These are phyloP conservation scores for Andrena flavipes DNA, from an alignment of 2,888 invertebrate species.

Conservation along the genomic window DNA sequence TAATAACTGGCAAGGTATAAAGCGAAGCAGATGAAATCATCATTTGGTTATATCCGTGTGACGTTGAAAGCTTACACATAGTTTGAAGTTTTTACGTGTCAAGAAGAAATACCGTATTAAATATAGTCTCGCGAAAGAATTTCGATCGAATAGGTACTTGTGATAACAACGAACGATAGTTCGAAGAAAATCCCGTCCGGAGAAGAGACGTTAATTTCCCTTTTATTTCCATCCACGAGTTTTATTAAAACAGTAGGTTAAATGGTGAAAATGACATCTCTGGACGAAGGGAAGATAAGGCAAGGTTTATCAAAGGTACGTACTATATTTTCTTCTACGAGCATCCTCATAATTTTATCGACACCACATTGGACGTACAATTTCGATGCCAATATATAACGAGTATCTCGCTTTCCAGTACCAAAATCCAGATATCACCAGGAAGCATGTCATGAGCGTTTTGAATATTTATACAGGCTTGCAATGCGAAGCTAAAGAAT, in stretches of 20 bases:
- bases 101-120: not conserved
- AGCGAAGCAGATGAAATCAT: not conserved
- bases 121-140: constrained; percentile 15
- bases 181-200: not conserved
- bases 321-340: constrained; percentile 14
- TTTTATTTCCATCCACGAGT: not conserved
- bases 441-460: constrained; percentile 89
- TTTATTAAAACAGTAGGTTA: constrained; percentile 57
- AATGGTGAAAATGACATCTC: constrained; percentile 83
- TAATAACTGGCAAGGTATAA: not conserved
- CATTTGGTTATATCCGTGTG: constrained; percentile 8
- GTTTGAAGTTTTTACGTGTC: not conserved
- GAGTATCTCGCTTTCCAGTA: constrained; percentile 86
- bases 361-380: not conserved
- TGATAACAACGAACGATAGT: not conserved
- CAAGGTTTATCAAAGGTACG: constrained; percentile 86
- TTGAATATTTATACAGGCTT: constrained; percentile 89
- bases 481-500: constrained; percentile 88
- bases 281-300: constrained; percentile 85
- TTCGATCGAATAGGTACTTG: not conserved
- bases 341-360: not conserved
- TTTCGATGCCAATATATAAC: constrained; percentile 13
- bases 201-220: not conserved
- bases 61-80: not conserved
- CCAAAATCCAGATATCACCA: constrained; percentile 89